Base-by-base conservation (phyloP, 2,113 vertebrate species). In the Carollia perspicillata region DNA sequence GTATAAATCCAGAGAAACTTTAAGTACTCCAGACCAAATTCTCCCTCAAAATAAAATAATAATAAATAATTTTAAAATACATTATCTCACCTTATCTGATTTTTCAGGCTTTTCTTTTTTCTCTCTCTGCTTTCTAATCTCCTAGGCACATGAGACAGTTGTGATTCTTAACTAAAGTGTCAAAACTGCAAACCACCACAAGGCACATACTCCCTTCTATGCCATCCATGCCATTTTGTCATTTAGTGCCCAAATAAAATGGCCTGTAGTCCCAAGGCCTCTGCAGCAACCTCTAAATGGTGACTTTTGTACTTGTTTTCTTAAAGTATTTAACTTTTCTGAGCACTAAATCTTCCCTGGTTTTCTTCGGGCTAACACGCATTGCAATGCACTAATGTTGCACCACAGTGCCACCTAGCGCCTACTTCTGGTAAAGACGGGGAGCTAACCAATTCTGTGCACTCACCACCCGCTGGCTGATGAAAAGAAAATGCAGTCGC, bases 391-490 rank as follows among this genome's bases (percentile, higher is more conserved):
- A 5, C 65, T 40, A 96, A 93, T 28, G 93, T 89, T 98, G 97
- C 97, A 53, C 94, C 95, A 96, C 88, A 98, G 98, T 97, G 97
- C 98, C 98, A 98, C 98, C 98, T 98, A 98, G 96, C 97, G 98
- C 87, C 58, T 22, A 55, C 66, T 94, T 0, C 60, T 16, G 88
- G 55, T 91, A 85, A 60, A 49, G 51, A 90, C 51, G 86, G 80
- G 77, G 87, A 65, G 17, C 65, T 26, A 55, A 72, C 30, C 4
- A 12, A 33, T 75, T 28, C 71, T 9, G 40, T 2, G 5, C 22
- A 1, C 28, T 86, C 37, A 55, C 14, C 16, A 40, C 42, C 79
- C 49, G 20, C 55, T 6, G 13, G 9, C 65, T n/a, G 20, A 33
- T 11, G 9, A 20, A 88, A 79, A 63, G 44, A 47, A 79, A 44